Conservation (phyloP, 2,113 vertebrate genomes). For the Falco punctatus region DNA sequence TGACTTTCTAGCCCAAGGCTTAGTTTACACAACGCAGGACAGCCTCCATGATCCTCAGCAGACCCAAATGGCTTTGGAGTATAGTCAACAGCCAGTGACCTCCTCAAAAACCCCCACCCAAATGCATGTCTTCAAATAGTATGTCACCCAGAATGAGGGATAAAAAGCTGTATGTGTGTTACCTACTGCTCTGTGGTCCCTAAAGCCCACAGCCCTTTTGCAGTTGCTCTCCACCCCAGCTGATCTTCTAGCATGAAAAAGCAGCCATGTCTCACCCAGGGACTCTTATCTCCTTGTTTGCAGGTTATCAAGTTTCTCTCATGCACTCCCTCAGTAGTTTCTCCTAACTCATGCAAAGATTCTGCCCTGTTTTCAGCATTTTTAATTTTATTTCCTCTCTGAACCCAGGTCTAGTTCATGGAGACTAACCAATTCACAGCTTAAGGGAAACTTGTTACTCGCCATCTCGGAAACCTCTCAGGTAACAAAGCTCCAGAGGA, state of each 20-base stretch:
- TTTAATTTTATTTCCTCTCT: background rate
- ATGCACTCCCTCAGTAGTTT: rapidly evolving
- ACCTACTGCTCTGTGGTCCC: background rate
- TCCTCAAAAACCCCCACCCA: background rate
- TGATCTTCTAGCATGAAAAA: background rate
- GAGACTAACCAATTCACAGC: background rate
- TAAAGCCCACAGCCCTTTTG: background rate
- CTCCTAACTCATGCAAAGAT: background rate
- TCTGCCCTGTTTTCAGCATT: background rate
- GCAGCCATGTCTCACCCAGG: background rate
- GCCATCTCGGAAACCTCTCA: background rate
- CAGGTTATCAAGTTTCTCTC: background rate
- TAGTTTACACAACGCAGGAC: background rate
- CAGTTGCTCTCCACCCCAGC: background rate
- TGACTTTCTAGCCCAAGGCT: background rate
- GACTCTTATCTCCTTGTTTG: background rate
- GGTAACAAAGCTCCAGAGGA: background rate
- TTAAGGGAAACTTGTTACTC: background rate
- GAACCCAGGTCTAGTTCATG: background rate
- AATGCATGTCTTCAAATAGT: background rate
- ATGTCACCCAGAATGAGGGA: background rate
- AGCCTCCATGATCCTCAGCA: background rate
- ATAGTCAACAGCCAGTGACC: background rate
- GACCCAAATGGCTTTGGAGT: background rate
- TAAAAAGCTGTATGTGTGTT: background rate